Base-by-base conservation (phyloP, 92 coral and sea anemone genomes). In the Bergia sp. region DNA sequence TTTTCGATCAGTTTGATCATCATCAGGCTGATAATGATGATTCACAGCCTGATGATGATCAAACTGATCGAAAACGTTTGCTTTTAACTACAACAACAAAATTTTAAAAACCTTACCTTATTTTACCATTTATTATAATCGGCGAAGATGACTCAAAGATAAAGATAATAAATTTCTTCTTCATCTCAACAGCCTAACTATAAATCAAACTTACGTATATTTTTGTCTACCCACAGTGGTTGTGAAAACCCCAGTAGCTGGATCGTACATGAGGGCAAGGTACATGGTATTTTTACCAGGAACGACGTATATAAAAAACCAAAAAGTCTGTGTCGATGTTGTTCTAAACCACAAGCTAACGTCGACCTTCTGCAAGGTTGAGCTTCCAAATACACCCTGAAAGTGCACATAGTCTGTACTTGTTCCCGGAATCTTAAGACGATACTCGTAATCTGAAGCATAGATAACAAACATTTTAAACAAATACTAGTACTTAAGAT, bases 301-400 rank as follows among this genome's bases (percentile, higher is more conserved):
- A 8, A 39, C 82, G 8, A 21, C 82, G 40, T 79, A 79, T 21
- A 39, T n/a, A 53, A 79, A 79, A 53, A 79, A 79, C 66, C 29
- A 29, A 29, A 79, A 45, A 23, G 0, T 23, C 20, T 23, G 21
- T n/a, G 37, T 10, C 20, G 82, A 79, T 45, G 21, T 7, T 49
- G 82, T 79, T 37, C 64, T 79, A 79, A 79, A 79, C 82, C 82
- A 79, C 29, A 79, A 79, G 61, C 82, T 79, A 49, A 79, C 82
- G 49, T 47, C 65, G 61, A 79, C 9, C 8, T 50, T 23, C 0
- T 79, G 1, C 20, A 50, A n/a, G 5, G 11, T 12, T 12, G 67
- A 13, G 7, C 3, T 50, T 49, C 43, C 43, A 21, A 47, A 47
- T 37, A 55, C 64, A 16, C 61, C 61, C 43, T 79, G 49, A 53